Evolutionary conservation across 35 echinoderm and acorn worm species (phyloP).

Genomic region (Ptychodera flava): DNA sequence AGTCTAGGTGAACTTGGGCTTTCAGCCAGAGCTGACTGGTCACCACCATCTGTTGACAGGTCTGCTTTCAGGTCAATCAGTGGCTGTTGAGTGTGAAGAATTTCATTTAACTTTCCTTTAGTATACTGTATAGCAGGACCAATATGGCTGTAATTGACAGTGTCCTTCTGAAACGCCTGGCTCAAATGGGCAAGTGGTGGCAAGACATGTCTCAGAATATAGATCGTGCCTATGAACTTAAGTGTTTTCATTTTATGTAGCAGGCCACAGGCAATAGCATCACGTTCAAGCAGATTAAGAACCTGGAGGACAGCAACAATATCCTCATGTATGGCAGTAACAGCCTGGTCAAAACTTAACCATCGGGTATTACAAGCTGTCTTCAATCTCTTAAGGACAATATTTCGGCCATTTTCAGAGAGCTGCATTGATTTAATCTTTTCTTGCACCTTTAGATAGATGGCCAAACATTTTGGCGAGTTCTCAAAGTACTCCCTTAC

Average conservation of each 20-base stretch:
- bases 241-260: conserved; percentile 25
- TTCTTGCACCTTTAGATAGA: conserved; percentile 18
- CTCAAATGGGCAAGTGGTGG: conserved; percentile 14
- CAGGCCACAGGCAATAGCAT: conserved; percentile 25
- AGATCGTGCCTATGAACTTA: not conserved
- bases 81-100: too few relatives aligned
- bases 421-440: not conserved
- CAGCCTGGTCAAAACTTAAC: conserved; percentile 22
- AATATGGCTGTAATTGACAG: conserved; percentile 7
- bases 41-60: too few relatives aligned
- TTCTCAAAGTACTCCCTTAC: too few relatives aligned
- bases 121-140: not conserved
- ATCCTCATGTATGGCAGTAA: conserved; percentile 2
- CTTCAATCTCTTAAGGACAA: conserved; percentile 4
- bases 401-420: conserved; percentile 2
- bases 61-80: too few relatives aligned
- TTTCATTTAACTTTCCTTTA: too few relatives aligned
- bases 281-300: not conserved
- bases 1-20: too few relatives aligned
- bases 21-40: too few relatives aligned
- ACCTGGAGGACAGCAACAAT: conserved; percentile 4
- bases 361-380: conserved; percentile 23
- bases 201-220: conserved; percentile 13
- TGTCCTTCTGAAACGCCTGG: conserved; percentile 20
- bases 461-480: too few relatives aligned